A percentile compares a stretch with the other conserved stretches of the same genome.
Evolutionary conservation across 2,797 vertebrate genomes (phyloP).

Genomic region (Gephyroberyx darwinii): DNA sequence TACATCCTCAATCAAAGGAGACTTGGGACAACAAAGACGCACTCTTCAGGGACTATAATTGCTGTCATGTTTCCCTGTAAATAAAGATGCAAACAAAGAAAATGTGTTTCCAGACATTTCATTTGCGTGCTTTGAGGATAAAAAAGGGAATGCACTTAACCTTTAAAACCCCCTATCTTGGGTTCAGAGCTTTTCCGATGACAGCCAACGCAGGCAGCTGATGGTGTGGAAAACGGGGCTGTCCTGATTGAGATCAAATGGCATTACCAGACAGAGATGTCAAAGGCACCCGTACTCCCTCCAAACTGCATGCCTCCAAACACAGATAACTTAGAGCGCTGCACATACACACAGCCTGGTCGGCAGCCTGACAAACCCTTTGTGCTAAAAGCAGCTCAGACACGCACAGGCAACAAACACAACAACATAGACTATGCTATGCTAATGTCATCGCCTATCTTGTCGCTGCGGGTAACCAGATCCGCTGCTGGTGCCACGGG

Average conservation of each 20-base stretch:
- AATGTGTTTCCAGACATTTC: slow-evolving; percentile 28
- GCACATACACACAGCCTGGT: neutral
- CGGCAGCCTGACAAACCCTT: slow-evolving; percentile 11
- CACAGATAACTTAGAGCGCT: neutral
- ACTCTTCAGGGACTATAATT: slow-evolving; percentile 16
- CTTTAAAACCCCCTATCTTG: neutral
- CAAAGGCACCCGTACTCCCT: slow-evolving; percentile 2
- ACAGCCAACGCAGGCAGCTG: neutral
- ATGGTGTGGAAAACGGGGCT: neutral
- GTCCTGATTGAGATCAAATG: neutral
- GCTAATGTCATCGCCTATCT: slow-evolving; percentile 22
- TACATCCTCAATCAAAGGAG: slow-evolving; percentile 48
- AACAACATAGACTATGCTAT: slow-evolving; percentile 14
- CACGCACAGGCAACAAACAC: neutral
- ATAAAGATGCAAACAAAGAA: slow-evolving; percentile 11
- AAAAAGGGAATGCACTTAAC: neutral
- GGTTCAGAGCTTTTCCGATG: neutral
- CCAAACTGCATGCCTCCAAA: neutral
- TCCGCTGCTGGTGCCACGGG: slow-evolving; percentile 25
- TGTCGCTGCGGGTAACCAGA: slow-evolving; percentile 35
- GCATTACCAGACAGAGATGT: slow-evolving; percentile 7
- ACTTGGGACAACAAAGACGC: slow-evolving; percentile 29
- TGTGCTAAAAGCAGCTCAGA: slow-evolving; percentile 36
- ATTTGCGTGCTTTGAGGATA: neutral
- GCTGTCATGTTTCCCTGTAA: slow-evolving; percentile 36